Evolutionary conservation across 1,140 invertebrate species (phyloP).

Genomic region (Bathynomus jamesi): DNA sequence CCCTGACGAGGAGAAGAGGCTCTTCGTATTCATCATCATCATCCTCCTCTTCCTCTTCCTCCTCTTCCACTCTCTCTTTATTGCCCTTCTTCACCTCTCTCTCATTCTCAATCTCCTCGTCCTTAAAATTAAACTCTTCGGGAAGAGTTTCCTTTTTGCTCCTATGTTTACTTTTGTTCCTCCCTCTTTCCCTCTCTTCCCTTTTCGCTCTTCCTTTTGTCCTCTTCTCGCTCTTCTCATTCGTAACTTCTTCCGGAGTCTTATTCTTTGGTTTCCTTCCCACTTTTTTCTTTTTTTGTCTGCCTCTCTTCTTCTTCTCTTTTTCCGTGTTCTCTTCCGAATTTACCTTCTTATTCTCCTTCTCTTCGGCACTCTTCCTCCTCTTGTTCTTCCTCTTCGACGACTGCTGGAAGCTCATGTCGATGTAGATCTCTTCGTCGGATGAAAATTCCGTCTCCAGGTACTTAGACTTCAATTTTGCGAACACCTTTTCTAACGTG

Average conservation of each 20-base stretch:
- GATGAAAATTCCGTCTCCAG: constrained; percentile 69
- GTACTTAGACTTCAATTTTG: constrained; percentile 66
- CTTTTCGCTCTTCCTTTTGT: constrained; percentile 13
- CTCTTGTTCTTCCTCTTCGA: constrained; percentile 29
- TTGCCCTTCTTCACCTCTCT: neutral
- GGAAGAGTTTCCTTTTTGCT: constrained; percentile 5
- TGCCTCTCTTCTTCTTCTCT: constrained; percentile 16
- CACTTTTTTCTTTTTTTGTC: constrained; percentile 32
- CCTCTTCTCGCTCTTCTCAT: neutral
- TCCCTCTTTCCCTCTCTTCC: constrained; percentile 19
- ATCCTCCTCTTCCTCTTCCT: constrained; percentile 29
- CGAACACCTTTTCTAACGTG: constrained; percentile 68
- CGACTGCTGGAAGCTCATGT: constrained; percentile 37
- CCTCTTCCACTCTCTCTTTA: neutral
- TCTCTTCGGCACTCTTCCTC: constrained; percentile 29
- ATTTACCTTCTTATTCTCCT: constrained; percentile 27
- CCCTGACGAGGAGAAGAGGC: constrained; percentile 27
- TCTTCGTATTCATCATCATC: constrained; percentile 35
- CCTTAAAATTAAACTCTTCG: neutral
- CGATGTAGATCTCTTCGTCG: constrained; percentile 49
- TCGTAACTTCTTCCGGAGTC: neutral
- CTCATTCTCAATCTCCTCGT: neutral
- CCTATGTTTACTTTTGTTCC: constrained; percentile 19
- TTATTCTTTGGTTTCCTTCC: constrained; percentile 31
- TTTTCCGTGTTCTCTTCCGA: neutral